Evolutionary conservation across 2,113 vertebrate species (phyloP).

Genomic region (Empidonax alnorum): DNA sequence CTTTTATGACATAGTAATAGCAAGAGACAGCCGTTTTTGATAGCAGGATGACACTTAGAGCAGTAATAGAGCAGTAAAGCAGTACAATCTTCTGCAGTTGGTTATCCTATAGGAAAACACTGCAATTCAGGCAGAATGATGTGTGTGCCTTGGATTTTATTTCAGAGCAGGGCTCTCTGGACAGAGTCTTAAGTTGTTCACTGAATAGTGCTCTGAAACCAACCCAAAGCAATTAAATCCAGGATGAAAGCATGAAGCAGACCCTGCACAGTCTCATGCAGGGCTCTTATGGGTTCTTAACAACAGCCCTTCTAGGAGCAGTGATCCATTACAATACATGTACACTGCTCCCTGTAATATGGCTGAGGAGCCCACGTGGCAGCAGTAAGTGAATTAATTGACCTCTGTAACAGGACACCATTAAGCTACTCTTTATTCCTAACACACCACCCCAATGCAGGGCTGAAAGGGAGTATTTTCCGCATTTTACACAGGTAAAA

Average conservation of each 20-base stretch:
- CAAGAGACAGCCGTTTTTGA: neutral
- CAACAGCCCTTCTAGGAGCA: neutral
- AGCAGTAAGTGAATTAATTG: neutral
- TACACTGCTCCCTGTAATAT: rapidly evolving
- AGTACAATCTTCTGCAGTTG: neutral
- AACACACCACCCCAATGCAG: neutral
- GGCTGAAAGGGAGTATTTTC: neutral
- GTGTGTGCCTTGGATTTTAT: neutral
- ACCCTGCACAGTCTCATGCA: neutral
- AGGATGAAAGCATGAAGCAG: neutral
- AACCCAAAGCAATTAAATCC: neutral
- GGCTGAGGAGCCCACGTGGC: neutral
- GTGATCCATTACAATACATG: neutral
- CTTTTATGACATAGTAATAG: neutral
- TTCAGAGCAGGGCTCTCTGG: neutral
- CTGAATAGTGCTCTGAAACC: neutral
- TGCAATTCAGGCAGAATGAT: neutral
- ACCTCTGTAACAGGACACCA: neutral
- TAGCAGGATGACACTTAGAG: neutral
- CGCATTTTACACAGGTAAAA: neutral
- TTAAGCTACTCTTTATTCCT: neutral
- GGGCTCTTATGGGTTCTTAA: neutral
- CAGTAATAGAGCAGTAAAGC: neutral
- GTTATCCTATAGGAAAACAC: neutral
- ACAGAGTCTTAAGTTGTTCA: neutral